Evolutionary conservation across 1,140 invertebrate genomes (phyloP).

Genomic region (Venustaconcha ellipsiformis): DNA sequence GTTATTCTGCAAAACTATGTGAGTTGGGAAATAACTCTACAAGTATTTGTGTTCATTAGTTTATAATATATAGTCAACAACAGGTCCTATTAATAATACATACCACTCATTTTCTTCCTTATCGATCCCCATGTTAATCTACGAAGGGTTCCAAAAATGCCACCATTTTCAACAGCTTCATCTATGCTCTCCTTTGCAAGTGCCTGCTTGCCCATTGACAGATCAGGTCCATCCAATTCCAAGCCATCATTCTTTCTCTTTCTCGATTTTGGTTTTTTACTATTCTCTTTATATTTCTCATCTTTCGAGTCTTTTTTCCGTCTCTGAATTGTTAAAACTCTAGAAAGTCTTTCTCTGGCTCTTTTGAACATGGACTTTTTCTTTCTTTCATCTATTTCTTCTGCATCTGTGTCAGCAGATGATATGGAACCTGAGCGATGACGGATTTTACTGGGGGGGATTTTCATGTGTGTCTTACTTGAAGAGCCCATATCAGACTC

Average conservation of each 20-base stretch:
- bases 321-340: slow-evolving; percentile 14
- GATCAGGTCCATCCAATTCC: slow-evolving; percentile 4
- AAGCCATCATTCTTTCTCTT: slow-evolving; percentile 5
- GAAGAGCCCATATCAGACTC: not conserved
- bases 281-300: not conserved
- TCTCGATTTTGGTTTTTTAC: slow-evolving; percentile 8
- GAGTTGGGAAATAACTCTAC: too few species aligned
- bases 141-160: slow-evolving; percentile 10
- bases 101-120: slow-evolving; percentile 14
- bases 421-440: slow-evolving; percentile 1
- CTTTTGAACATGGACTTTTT: slow-evolving; percentile 35
- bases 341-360: slow-evolving; percentile 12
- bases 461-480: slow-evolving; percentile 10
- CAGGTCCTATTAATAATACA: not conserved
- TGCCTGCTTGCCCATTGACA: slow-evolving; percentile 12
- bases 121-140: slow-evolving; percentile 16
- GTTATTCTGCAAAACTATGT: too few species aligned
- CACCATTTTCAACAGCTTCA: not conserved
- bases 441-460: not conserved
- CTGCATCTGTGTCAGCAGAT: not conserved
- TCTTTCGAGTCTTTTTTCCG: not conserved
- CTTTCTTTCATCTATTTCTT: slow-evolving; percentile 11
- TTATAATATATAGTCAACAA: too few species aligned
- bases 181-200: slow-evolving; percentile 18
- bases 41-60: too few species aligned